Conservation (phyloP, 1,140 invertebrate species). For the Ceratina calcarata region DNA sequence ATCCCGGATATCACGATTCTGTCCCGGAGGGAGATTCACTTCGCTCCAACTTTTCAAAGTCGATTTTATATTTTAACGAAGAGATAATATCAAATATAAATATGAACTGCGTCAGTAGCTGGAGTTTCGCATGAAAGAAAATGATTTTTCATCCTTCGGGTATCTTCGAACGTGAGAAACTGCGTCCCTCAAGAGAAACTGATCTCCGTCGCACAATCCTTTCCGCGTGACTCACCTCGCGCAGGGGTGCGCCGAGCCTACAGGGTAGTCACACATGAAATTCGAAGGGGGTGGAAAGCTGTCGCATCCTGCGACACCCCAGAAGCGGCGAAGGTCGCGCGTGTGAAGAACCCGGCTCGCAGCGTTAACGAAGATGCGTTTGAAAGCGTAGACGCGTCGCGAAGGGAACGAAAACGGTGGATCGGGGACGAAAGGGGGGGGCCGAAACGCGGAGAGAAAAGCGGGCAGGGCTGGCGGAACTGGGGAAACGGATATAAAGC, state of each 20-base stretch:
- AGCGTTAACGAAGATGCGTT: constrained; percentile 47
- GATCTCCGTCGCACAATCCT: background rate
- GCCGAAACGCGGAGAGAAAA: background rate
- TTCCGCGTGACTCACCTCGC: background rate
- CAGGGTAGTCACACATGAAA: background rate
- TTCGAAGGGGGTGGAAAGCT: background rate
- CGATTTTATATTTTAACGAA: too few relatives aligned
- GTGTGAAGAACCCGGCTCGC: constrained; percentile 17
- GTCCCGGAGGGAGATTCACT: background rate
- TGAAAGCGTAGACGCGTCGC: constrained; percentile 17
- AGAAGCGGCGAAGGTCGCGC: constrained; percentile 4
- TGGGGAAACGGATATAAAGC: constrained; percentile 8
- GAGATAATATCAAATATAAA: too few relatives aligned
- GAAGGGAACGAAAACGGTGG: background rate
- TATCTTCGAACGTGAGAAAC: background rate
- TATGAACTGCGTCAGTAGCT: too few relatives aligned
- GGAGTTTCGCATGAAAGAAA: too few relatives aligned
- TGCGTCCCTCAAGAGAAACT: background rate
- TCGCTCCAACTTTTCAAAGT: too few relatives aligned
- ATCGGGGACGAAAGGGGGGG: background rate
- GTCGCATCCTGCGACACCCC: background rate
- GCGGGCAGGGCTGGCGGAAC: background rate
- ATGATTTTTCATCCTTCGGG: background rate
- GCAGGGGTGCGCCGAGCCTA: background rate
- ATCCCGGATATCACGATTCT: background rate